Base-by-base conservation (phyloP, 2,113 vertebrate genomes). In the Sinocyclocheilus maitianheensis region DNA sequence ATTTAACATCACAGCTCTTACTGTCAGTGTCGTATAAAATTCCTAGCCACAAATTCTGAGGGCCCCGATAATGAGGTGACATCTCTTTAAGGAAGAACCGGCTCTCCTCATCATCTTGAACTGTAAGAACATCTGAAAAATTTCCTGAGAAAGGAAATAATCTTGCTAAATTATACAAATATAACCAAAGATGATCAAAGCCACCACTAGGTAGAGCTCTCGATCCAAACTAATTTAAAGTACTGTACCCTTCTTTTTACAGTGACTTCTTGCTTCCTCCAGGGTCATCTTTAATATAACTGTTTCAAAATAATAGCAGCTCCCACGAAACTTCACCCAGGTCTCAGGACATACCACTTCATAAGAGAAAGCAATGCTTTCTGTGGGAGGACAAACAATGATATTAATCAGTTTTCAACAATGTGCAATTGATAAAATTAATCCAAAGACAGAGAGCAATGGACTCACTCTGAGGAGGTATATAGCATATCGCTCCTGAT, bases 241-340 rank as follows among this genome's bases (percentile, higher is more conserved):
- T 12, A 34, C 37, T 0, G 11, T 94, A 98, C 98, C 96, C 96
- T 96, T 95, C 65, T 93, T 95, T 92, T 87, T 96, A 94, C 98
- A 99, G 91, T 96, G 91, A 89, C 96, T 94, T 86, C 95, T 92
- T 1, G 97, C 95, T 84, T 97, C 93, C 83, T 97, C 93, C 91
- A 97, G 95, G 85, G 90, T 94, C 34, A 89, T 93, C 88, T 94
- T 95, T 77, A 96, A 89, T 51, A 97, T 85, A 88, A 96, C 92
- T 20, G 96, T 95, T 85, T 97, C 95, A 94, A 99, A 97, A 91
- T 93, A 96, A 94, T 98, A 99, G 92, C 97, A 99, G 91, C 94
- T 95, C 81, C 83, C 94, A 87, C 91, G 93, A 92, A 97, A 98
- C 92, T 96, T 97, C 92, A 97, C 90, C 97, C 97, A 99, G n/a